These are phyloP conservation scores for Anseranas semipalmata DNA, from an alignment of 2,113 vertebrate genomes.

Conservation along the genomic window DNA sequence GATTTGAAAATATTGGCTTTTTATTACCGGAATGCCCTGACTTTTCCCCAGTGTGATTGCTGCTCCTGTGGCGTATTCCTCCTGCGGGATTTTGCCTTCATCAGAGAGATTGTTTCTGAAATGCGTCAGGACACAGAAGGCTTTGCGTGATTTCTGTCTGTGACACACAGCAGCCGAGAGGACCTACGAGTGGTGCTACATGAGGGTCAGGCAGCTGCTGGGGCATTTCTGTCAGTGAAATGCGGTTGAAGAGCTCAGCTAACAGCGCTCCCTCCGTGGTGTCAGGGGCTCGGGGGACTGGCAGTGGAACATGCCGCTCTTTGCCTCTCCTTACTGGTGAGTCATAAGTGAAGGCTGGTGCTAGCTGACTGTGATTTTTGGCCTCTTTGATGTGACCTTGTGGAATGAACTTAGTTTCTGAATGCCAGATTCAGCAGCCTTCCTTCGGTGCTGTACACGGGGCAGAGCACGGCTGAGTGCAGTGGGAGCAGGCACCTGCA, in stretches of 20 bases:
- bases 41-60: not conserved
- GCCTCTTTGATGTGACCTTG: not conserved
- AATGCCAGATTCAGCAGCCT: not conserved
- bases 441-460: not conserved
- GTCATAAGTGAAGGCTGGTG: not conserved
- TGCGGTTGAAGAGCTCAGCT: not conserved
- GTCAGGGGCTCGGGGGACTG: not conserved
- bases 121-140: not conserved
- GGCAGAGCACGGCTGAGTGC: not conserved
- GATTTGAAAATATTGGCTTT: not conserved
- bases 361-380: not conserved
- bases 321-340: not conserved
- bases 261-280: not conserved
- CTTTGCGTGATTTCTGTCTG: not conserved
- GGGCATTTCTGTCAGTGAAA: not conserved
- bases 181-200: not conserved
- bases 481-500: not conserved
- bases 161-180: not conserved
- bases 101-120: not conserved
- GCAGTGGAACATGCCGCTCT: not conserved
- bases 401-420: not conserved
- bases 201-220: slow-evolving; percentile 19
- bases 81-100: not conserved
- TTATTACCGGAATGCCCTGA: not conserved
- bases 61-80: not conserved